Evolutionary conservation across 1,140 invertebrate genomes (phyloP).

Genomic region (Portunus trituberculatus): DNA sequence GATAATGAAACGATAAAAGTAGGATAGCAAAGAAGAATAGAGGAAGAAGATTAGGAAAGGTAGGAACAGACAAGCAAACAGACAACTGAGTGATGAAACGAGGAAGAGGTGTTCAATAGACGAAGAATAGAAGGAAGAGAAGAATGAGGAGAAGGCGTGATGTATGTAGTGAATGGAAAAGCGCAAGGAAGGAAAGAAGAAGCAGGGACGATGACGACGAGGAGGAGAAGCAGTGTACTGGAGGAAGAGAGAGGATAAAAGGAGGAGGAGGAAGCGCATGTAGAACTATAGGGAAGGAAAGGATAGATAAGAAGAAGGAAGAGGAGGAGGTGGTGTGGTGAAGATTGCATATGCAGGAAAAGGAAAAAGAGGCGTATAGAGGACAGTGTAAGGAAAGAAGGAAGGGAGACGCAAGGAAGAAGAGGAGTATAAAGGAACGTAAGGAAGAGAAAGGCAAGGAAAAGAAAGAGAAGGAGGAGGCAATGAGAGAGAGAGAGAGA

Average conservation of each 20-base stretch:
- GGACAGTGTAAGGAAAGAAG: not conserved
- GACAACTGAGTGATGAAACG: not conserved
- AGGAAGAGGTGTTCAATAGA: not conserved
- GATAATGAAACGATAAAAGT: not conserved
- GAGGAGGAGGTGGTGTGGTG: not conserved
- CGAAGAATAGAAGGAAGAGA: not conserved
- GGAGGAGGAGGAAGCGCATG: not conserved
- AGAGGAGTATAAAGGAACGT: not conserved
- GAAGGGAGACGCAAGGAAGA: not conserved
- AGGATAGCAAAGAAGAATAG: too few relatives aligned
- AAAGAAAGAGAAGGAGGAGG: not conserved
- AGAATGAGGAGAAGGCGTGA: not conserved
- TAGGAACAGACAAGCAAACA: not conserved
- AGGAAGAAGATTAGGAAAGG: not conserved
- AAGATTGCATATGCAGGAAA: not conserved
- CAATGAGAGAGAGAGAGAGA: not conserved
- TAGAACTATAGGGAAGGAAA: not conserved
- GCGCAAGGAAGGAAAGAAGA: not conserved
- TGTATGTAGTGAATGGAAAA: not conserved
- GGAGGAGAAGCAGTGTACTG: too few relatives aligned
- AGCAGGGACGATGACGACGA: not conserved
- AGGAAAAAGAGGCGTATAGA: not conserved
- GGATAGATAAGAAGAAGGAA: too few relatives aligned
- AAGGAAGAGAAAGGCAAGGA: not conserved
- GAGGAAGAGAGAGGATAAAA: not conserved